phyloP scores from a whole-genome alignment of 1,140 invertebrate species.

The Trichonephila inaurata region DNA sequence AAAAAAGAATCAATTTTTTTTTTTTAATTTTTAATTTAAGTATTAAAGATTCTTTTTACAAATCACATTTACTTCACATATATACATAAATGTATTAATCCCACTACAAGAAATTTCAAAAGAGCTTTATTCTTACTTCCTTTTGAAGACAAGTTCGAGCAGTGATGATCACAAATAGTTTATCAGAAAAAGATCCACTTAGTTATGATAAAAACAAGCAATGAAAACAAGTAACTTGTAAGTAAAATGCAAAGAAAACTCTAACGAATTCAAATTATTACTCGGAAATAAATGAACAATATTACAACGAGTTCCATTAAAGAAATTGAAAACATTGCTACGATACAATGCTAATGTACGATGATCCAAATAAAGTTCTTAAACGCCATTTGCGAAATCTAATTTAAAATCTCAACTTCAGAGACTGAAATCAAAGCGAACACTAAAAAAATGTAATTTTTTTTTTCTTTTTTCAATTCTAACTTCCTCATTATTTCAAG shows the following conservation, averaged over 20 bases:
- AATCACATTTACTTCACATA: neutral
- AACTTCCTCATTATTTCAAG: neutral
- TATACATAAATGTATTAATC: neutral
- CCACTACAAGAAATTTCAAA: neutral
- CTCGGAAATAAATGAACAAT: neutral
- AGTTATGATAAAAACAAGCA: neutral
- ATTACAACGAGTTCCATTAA: neutral
- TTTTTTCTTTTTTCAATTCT: neutral
- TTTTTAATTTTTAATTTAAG: neutral
- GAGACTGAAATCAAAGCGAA: neutral
- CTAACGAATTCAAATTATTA: neutral
- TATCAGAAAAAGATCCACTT: neutral
- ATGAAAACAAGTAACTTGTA: neutral
- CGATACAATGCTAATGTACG: neutral
- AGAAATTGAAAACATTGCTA: neutral
- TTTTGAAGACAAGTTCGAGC: neutral
- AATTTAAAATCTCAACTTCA: neutral
- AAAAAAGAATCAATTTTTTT: too few relatives aligned
- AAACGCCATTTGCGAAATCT: conserved; percentile 13
- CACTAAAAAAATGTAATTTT: neutral
- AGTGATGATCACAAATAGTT: neutral
- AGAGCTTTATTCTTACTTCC: too few relatives aligned
- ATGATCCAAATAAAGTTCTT: neutral
- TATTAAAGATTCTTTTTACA: neutral
- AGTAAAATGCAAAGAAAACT: neutral